Conservation (phyloP, 2,797 vertebrate species). For the Apodemus agrarius region DNA sequence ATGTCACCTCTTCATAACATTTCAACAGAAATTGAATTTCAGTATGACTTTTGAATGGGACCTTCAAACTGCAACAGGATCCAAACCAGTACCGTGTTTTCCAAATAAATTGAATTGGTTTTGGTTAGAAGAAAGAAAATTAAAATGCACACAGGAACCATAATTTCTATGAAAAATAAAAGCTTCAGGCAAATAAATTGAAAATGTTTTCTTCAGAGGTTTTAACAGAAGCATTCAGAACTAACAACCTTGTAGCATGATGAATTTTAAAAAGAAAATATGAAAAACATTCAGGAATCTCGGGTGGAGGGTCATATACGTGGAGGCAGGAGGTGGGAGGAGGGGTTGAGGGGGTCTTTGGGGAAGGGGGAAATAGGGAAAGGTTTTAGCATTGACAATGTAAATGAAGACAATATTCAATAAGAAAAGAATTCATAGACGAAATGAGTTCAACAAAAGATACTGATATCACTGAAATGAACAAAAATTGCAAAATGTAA, state of each 20-base stretch:
- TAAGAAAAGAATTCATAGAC: neutral
- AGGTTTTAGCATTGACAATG: too few relatives aligned
- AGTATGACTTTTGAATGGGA: neutral
- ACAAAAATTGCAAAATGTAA: neutral
- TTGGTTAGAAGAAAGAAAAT: neutral
- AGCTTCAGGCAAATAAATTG: neutral
- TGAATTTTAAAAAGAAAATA: neutral
- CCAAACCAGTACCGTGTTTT: neutral
- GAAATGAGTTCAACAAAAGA: neutral
- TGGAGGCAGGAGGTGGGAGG: too few relatives aligned
- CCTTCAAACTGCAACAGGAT: neutral
- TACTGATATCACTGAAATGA: neutral
- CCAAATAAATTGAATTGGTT: slow-evolving; percentile 20
- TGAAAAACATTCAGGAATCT: neutral
- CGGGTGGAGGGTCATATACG: too few relatives aligned
- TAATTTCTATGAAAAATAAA: slow-evolving; percentile 11
- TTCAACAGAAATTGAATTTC: neutral
- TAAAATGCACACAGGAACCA: neutral
- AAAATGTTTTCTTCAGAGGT: neutral
- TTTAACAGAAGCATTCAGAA: neutral
- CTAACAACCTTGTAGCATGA: neutral
- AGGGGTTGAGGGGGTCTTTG: too few relatives aligned
- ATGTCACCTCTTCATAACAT: neutral
- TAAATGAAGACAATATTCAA: too few relatives aligned
- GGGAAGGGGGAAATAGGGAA: too few relatives aligned